Conservation (phyloP, 2,888 invertebrate genomes). For the Epicampocera succincta region DNA sequence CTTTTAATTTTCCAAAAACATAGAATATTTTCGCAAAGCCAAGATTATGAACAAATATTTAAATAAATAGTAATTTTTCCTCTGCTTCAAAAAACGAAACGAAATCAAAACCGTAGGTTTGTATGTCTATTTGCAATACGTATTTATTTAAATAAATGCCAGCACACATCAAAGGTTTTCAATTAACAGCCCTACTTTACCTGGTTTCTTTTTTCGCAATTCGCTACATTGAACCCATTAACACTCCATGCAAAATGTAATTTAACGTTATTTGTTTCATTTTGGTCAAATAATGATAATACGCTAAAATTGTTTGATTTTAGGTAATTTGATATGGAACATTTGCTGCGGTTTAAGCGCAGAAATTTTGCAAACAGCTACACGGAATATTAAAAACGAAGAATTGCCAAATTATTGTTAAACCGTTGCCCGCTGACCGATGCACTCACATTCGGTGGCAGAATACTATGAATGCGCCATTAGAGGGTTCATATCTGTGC, state of each 20-base stretch:
- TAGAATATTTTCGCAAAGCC: too few relatives aligned
- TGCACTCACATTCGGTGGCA: not conserved
- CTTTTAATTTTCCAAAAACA: too few relatives aligned
- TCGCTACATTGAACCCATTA: constrained; percentile 34
- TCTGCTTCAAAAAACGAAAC: too few relatives aligned
- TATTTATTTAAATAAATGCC: not conserved
- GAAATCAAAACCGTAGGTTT: not conserved
- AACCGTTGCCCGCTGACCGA: constrained; percentile 26
- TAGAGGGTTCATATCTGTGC: not conserved
- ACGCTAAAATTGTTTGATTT: constrained; percentile 58
- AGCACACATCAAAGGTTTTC: not conserved
- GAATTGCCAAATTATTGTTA: constrained; percentile 35
- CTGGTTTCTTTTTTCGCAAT: not conserved
- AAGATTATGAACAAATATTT: too few relatives aligned
- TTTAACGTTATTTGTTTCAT: constrained; percentile 59
- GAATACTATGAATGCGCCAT: not conserved
- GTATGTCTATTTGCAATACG: not conserved
- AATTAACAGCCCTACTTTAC: not conserved
- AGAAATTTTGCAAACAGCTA: constrained; percentile 25
- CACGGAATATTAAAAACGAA: constrained; percentile 18
- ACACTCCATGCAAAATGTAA: constrained; percentile 40
- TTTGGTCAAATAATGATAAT: constrained; percentile 65
- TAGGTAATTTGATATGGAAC: constrained; percentile 66
- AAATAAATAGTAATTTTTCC: too few relatives aligned
- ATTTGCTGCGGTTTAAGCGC: constrained; percentile 43